Evolutionary conservation across 2,113 vertebrate genomes (phyloP), one percentile per base, ranked within the genome.

Genomic region (Accipiter virgatus): DNA sequence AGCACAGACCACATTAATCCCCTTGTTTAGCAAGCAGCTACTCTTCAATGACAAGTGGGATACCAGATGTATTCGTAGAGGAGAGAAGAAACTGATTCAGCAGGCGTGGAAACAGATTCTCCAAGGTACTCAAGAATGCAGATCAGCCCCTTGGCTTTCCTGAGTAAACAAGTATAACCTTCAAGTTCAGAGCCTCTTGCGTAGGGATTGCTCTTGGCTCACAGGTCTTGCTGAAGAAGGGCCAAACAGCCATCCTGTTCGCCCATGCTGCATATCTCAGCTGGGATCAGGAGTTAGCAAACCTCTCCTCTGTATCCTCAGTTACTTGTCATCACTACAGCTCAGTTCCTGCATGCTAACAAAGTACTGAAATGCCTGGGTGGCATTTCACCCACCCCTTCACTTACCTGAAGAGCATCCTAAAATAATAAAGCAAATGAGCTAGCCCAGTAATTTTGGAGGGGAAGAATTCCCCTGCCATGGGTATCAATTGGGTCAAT

Each of bases 21-120:
- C 87, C 83, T 74, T 50, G 70, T 58, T 40, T 83, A 94, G 82
- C 79, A 77, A 90, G 95, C 96, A 95, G 82, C 82, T 74, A 78
- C 74, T 90, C 58, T 23, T 21, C 26, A 29, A 21, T 27, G 82
- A 25, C 88, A 90, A 94, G 85, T 8, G 6, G 67, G 55, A 50
- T 55, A 21, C 22, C 53, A 78, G 91, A 23, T 0, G 2, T 77
- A 83, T 72, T 79, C 34, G 23, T 32, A 91, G 86, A 77, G 48
- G 52, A 86, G 68, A 70, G 48, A 61, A 88, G 62, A 85, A 65
- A 65, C 78, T 68, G 73, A 78, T 66, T 67, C 68, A 73, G 79
- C 61, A 77, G 75, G 43, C 4, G 1, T 47, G 40, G 45, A 90
- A 75, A 47, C 34, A 56, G 58, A 67, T 36, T 59, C 52, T 67